Evolutionary conservation across 2,888 invertebrate genomes (phyloP), one percentile per base, ranked within the genome.

Genomic region (Nematopogon swammerdamellus): DNA sequence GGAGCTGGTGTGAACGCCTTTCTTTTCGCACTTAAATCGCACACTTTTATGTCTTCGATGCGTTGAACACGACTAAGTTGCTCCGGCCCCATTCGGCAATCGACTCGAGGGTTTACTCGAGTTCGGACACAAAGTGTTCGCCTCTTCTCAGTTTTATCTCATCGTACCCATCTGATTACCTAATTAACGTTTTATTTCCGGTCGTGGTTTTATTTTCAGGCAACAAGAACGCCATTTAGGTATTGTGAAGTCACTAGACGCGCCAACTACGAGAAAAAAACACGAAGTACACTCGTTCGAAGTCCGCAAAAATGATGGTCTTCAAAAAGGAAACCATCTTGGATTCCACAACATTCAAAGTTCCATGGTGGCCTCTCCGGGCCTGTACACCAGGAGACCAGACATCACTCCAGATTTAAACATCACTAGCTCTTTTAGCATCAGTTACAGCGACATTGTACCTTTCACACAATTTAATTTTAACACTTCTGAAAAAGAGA

Each of bases 191-290:
- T n/a, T n/a, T n/a, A n/a, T n/a, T n/a, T n/a, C n/a, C n/a, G n/a
- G n/a, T n/a, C n/a, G n/a, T n/a, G n/a, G n/a, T n/a, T n/a, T n/a
- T n/a, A n/a, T n/a, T n/a, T n/a, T n/a, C n/a, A 89, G 89, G 58
- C 92, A 92, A 63, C 92, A 92, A 71, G 89, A 90, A 61, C 82
- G 82, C 50, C 92, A 92, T 64, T 81, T 93, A 48, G 92, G 92
- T 8, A 86, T 90, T 51, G 81, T 84, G 19, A 72, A 82, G 62
- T 68, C 81, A 57, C 64, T 76, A 61, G 73, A 79, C 50, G 72
- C 79, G 47, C 72, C 73, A 8, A 67, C 72, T 18, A 58, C 72
- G 49, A 68, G 75, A 53, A 80, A 70, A 57, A 80, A 72, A 64
- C 79, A 80, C 53, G 79, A 80, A 16, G 79, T 79, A 4, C 79